Conservation (phyloP, 2,888 invertebrate species). For the Synergus umbraculus region DNA sequence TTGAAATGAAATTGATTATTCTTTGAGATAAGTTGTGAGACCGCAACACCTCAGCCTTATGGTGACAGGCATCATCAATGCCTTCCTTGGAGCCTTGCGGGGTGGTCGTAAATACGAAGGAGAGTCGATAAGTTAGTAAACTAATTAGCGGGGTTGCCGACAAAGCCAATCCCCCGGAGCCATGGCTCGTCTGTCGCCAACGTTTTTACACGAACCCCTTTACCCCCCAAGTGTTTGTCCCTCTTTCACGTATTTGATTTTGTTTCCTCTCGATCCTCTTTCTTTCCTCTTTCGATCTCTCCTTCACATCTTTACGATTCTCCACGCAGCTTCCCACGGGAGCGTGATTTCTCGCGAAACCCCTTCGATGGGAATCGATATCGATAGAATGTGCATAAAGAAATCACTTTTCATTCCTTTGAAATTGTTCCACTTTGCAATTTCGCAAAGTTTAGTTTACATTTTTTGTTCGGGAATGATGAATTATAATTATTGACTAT, state of each 20-base stretch:
- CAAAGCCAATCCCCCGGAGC: constrained; percentile 73
- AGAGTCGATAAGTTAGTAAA: constrained; percentile 77
- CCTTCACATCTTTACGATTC: constrained; percentile 68
- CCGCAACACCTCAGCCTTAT: constrained; percentile 65
- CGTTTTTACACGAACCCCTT: constrained; percentile 67
- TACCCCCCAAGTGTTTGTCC: constrained; percentile 48
- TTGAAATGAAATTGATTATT: constrained; percentile 48
- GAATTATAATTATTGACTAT: neutral
- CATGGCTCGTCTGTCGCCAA: constrained; percentile 68
- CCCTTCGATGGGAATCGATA: constrained; percentile 51
- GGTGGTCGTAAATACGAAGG: constrained; percentile 66
- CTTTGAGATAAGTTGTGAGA: constrained; percentile 59
- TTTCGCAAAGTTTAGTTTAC: too few species aligned
- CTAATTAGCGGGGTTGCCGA: constrained; percentile 76
- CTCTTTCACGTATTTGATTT: constrained; percentile 54
- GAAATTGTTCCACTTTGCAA: neutral
- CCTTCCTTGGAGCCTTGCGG: constrained; percentile 53
- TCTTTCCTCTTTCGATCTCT: constrained; percentile 63
- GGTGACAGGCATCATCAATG: constrained; percentile 66
- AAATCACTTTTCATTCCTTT: neutral
- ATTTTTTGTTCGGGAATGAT: neutral
- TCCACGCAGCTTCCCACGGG: constrained; percentile 71
- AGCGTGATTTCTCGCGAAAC: constrained; percentile 42
- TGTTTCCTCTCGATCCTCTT: constrained; percentile 55
- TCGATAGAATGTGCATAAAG: constrained; percentile 36